Conservation (phyloP, 2,888 invertebrate species). For the Stratiomys singularior region DNA sequence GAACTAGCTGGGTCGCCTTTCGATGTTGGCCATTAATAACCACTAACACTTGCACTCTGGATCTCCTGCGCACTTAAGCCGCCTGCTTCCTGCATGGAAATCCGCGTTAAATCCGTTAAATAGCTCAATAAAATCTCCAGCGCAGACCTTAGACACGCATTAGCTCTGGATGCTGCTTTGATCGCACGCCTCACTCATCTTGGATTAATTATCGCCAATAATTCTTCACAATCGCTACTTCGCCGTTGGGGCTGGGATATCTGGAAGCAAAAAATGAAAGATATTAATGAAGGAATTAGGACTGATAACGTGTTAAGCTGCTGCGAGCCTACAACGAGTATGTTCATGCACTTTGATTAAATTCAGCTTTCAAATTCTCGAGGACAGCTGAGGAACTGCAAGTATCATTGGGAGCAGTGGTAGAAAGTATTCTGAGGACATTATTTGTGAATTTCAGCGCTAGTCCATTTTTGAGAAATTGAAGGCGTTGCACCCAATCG, state of each 20-base stretch:
- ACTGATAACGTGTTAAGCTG: no score
- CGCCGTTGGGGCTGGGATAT: neutral
- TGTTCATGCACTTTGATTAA: no score
- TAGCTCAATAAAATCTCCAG: conserved; percentile 30
- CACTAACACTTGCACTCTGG: conserved; percentile 2
- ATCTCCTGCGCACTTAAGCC: neutral
- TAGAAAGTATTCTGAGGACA: no score
- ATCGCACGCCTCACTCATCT: conserved; percentile 8
- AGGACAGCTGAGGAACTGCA: no score
- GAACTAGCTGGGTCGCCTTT: conserved; percentile 7
- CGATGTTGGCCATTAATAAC: conserved; percentile 36
- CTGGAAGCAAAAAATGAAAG: no score
- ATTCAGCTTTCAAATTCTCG: no score
- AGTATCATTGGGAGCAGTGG: no score
- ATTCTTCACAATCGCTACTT: neutral
- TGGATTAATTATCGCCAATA: conserved; percentile 33
- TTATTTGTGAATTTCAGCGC: no score
- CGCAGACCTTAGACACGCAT: neutral
- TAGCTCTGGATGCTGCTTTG: conserved; percentile 37
- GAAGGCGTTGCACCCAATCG: no score
- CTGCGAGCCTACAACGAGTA: no score
- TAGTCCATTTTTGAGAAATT: no score
- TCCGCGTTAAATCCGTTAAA: conserved; percentile 32
- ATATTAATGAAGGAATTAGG: no score
- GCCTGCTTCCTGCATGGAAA: neutral